phyloP scores from a whole-genome alignment of 2,113 vertebrate genomes.

The Chroicocephalus ridibundus region DNA sequence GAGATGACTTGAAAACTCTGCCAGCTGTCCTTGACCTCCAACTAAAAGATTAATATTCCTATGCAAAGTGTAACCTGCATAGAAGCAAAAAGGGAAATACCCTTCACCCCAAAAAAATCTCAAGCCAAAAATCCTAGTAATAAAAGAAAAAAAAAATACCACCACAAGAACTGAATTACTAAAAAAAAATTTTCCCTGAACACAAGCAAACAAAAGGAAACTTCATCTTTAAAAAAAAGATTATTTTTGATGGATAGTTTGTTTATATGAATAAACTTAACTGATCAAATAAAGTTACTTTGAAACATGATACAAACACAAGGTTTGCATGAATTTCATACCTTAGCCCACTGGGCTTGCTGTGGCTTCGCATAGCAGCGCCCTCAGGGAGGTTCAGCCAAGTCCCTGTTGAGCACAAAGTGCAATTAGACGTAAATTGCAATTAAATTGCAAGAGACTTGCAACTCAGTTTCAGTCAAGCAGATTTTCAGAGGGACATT shows the following conservation, averaged over 20 bases:
- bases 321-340: neutral
- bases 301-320: neutral
- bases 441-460: neutral
- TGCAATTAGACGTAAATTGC: neutral
- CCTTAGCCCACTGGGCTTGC: neutral
- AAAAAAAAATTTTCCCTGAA: neutral
- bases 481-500: neutral
- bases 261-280: neutral
- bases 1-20: slow-evolving; percentile 31
- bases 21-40: slow-evolving; percentile 59
- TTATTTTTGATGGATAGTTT: neutral
- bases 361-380: neutral
- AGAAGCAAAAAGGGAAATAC: slow-evolving; percentile 18
- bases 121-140: neutral
- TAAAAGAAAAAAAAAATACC: neutral
- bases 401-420: neutral
- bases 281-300: neutral
- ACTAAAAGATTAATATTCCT: slow-evolving; percentile 27
- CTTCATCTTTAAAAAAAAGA: neutral
- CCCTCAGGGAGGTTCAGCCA: neutral
- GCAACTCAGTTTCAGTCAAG: neutral
- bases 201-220: neutral
- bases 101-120: neutral
- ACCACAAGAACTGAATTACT: neutral
- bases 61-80: neutral